Percentiles rank a stretch among this genome's conserved stretches.
phyloP scores from a whole-genome alignment of 2,888 invertebrate species.

The Entomobrya multifasciata region DNA sequence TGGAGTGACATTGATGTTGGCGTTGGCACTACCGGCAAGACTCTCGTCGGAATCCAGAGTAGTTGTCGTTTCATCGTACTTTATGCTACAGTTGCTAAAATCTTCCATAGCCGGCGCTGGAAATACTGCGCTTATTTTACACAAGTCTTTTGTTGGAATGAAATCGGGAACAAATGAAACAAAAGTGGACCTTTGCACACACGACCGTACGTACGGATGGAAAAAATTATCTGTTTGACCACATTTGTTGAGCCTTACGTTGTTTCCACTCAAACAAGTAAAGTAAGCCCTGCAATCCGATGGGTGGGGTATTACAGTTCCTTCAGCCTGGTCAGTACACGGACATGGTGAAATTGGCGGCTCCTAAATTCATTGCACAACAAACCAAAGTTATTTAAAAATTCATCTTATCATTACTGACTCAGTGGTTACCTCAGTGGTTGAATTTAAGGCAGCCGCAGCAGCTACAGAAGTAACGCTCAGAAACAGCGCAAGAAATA shows the following conservation, averaged over 20 bases:
- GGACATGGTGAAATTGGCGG: slow-evolving; percentile 30
- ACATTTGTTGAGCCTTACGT: slow-evolving; percentile 24
- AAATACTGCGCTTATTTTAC: slow-evolving; percentile 50
- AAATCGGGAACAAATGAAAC: slow-evolving; percentile 47
- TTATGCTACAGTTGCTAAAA: slow-evolving; percentile 53
- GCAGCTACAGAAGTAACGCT: too few relatives aligned
- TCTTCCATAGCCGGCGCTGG: slow-evolving; percentile 54
- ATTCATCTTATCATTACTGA: not conserved
- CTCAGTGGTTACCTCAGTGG: not conserved
- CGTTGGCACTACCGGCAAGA: not conserved
- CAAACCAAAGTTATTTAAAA: not conserved
- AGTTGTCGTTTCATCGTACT: not conserved
- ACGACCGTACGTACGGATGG: slow-evolving; percentile 50
- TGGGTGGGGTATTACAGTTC: slow-evolving; percentile 52
- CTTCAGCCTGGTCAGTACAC: slow-evolving; percentile 44
- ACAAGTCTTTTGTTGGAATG: slow-evolving; percentile 52
- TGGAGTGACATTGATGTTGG: not conserved
- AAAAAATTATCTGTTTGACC: slow-evolving; percentile 13
- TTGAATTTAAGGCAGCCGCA: not conserved
- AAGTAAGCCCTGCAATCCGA: slow-evolving; percentile 52
- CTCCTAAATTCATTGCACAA: not conserved
- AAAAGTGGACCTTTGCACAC: slow-evolving; percentile 34
- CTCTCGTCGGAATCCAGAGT: slow-evolving; percentile 24
- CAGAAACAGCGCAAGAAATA: too few relatives aligned
- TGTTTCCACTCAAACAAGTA: slow-evolving; percentile 35